Percentiles rank a stretch among this genome's conserved stretches.
phyloP scores from a whole-genome alignment of 2,113 vertebrate genomes.

The Stegastes partitus region DNA sequence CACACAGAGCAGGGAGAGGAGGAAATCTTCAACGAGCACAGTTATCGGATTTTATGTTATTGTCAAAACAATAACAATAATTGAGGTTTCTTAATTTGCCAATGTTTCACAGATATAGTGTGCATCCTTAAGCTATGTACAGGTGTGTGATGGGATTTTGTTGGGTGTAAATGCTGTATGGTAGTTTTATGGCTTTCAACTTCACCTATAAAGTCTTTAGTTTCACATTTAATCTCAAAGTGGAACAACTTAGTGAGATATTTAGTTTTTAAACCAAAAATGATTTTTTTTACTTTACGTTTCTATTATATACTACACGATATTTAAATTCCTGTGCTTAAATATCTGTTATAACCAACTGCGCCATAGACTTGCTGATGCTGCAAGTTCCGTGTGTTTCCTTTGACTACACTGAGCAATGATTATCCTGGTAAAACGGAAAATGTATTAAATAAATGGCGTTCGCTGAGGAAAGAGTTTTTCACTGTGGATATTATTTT shows the following conservation, averaged over 20 bases:
- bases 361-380: background rate
- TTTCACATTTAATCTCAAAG: too few relatives aligned
- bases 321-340: background rate
- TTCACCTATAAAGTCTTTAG: too few relatives aligned
- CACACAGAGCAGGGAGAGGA: background rate
- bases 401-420: background rate
- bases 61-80: constrained; percentile 3
- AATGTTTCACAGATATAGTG: too few relatives aligned
- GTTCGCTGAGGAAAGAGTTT: background rate
- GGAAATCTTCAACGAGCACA: background rate
- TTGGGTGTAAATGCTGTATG: too few relatives aligned
- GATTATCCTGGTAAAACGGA: background rate
- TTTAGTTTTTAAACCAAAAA: too few relatives aligned
- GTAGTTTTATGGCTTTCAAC: too few relatives aligned
- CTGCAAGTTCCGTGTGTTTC: background rate
- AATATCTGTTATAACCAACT: background rate
- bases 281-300: background rate
- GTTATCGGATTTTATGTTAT: constrained; percentile 2
- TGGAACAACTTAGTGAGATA: too few relatives aligned
- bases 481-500: background rate
- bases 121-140: too few relatives aligned
- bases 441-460: background rate
- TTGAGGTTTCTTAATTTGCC: background rate
- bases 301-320: background rate
- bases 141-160: too few relatives aligned